Base-by-base conservation (phyloP, 2,888 invertebrate genomes). In the Lasius platythorax region DNA sequence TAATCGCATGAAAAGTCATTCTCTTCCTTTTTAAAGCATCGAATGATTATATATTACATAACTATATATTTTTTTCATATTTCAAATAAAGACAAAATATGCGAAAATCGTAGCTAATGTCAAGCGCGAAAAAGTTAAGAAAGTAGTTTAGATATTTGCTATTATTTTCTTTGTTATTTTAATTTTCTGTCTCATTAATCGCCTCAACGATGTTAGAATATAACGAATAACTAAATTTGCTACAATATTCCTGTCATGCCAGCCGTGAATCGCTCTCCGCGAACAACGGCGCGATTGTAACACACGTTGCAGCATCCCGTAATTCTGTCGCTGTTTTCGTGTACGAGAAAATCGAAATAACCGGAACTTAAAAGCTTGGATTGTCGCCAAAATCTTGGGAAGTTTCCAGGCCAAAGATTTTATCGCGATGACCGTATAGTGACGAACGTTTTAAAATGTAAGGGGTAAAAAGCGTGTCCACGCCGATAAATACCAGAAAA, bases 351-450 rank as follows among this genome's bases (percentile, higher is more conserved):
- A 73, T 75, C 76, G 64, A 81, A 83, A 58, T 73, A 86, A 78
- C 33, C 40, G 70, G 50, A 58, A 85, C 74, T 70, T 73, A 68
- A 88, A 88, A 75, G 40, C 33, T 82, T 87, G 85, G 85, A 68
- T 1, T 61, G 40, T 33, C 46, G 82, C 78, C 85, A 85, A 53
- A 46, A 73, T 73, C 61, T 79, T 64, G 56, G 58, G 37, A 28
- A 63, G 46, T 82, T 81, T 68, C 72, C 67, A 50, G 58, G 33
- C 28, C 28, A 56, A 18, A 56, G 63, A 87, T 85, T 87, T 82
- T 81, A 85, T 87, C 75, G 46, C 64, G 40, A 73, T 53, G 40
- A 78, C 68, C 78, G 33, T 75, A n/a, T n/a, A 85, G 70, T 63
- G 85, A 79, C 78, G 68, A 82, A 70, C 43, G 63, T 75, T 85